These are phyloP conservation scores for Phrynosoma platyrhinos DNA, from an alignment of 2,113 vertebrate species.

Conservation along the genomic window DNA sequence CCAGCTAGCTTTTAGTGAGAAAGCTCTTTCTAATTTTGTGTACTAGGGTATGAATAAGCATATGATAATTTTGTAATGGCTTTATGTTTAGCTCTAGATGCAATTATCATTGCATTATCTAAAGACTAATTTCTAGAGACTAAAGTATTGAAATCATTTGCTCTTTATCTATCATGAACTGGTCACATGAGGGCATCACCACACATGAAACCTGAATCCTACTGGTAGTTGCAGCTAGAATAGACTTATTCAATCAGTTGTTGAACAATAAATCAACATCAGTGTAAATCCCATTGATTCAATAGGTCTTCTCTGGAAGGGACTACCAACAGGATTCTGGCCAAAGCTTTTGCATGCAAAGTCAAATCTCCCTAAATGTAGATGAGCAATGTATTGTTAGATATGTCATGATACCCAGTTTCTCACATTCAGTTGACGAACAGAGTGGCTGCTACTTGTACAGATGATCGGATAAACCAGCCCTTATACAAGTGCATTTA, in stretches of 20 bases:
- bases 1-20: neutral
- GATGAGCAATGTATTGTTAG: neutral
- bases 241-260: too few species aligned
- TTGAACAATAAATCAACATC: too few species aligned
- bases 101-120: neutral
- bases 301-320: too few species aligned
- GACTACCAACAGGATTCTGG: too few species aligned
- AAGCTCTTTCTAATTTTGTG: neutral
- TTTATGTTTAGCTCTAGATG: neutral
- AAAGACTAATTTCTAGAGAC: neutral
- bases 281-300: too few species aligned
- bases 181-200: neutral
- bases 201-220: neutral
- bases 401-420: neutral
- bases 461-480: neutral
- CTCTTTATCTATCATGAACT: neutral
- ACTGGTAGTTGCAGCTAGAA: too few species aligned
- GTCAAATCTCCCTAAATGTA: neutral
- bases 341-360: neutral
- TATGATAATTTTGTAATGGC: neutral
- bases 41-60: neutral
- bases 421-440: neutral
- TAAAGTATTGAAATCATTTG: neutral
- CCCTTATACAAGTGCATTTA: neutral
- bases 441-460: neutral